Conservation (phyloP, 2,888 invertebrate species). For the Mimas tiliae region DNA sequence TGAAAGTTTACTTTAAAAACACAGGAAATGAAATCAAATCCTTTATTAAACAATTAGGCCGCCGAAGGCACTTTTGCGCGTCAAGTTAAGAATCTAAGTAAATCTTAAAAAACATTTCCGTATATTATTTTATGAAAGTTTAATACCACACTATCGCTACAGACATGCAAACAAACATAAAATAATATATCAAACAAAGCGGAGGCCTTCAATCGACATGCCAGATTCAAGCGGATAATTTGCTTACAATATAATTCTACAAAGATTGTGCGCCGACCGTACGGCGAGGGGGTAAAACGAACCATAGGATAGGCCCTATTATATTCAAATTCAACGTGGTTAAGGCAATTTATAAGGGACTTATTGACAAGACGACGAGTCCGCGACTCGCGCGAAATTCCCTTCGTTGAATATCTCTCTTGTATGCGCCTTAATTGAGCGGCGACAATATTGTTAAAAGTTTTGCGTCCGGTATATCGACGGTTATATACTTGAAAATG, state of each 20-base stretch:
- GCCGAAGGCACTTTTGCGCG: too few species aligned
- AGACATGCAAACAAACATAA: slow-evolving; percentile 47
- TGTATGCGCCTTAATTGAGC: slow-evolving; percentile 75
- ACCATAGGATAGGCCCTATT: slow-evolving; percentile 75
- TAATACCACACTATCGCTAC: background rate
- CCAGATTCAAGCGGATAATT: slow-evolving; percentile 82
- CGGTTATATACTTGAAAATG: background rate
- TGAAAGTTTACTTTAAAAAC: too few species aligned
- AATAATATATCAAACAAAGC: slow-evolving; percentile 52
- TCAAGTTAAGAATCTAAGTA: too few species aligned
- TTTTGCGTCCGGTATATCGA: slow-evolving; percentile 46
- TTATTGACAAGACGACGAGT: slow-evolving; percentile 80
- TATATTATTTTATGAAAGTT: background rate
- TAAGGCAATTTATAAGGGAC: slow-evolving; percentile 83
- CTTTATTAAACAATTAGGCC: too few species aligned
- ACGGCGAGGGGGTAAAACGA: slow-evolving; percentile 75
- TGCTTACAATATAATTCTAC: slow-evolving; percentile 85
- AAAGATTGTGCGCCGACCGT: slow-evolving; percentile 73
- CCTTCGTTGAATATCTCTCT: slow-evolving; percentile 66
- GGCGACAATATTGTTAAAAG: slow-evolving; percentile 75
- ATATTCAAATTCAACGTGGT: slow-evolving; percentile 82
- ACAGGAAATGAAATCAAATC: too few species aligned
- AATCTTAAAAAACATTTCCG: too few species aligned
- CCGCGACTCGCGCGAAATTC: slow-evolving; percentile 71
- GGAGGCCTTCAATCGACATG: slow-evolving; percentile 60